Conservation (phyloP, 2,888 invertebrate genomes). For the Trissolcus brochymenae region DNA sequence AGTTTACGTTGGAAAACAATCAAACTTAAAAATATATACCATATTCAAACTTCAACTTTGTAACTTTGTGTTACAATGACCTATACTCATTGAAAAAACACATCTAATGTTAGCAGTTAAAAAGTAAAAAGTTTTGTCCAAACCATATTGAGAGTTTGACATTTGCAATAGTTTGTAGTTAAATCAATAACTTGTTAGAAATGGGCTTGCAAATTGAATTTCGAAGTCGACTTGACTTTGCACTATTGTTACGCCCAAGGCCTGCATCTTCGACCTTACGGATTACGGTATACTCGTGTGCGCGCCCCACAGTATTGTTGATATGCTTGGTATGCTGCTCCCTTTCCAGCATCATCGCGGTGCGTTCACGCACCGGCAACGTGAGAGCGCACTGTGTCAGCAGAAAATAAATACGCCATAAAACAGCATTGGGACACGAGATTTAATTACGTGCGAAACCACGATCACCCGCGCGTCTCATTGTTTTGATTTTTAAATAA, state of each 20-base stretch:
- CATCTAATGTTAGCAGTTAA: too few species aligned
- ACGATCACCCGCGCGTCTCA: constrained; percentile 1
- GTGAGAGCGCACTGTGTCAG: constrained; percentile 34
- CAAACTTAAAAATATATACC: too few species aligned
- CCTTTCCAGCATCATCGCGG: constrained; percentile 31
- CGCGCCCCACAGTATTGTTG: constrained; percentile 21
- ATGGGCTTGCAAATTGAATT: constrained; percentile 28
- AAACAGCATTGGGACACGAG: background rate
- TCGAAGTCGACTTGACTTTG: constrained; percentile 38
- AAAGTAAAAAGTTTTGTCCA: too few species aligned
- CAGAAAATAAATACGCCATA: constrained; percentile 8
- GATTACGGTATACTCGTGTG: constrained; percentile 35
- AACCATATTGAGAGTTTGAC: too few species aligned
- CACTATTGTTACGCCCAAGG: constrained; percentile 26
- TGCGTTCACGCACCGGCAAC: constrained; percentile 27
- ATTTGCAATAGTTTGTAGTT: too few species aligned
- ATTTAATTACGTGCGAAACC: constrained; percentile 35
- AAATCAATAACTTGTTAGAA: constrained; percentile 7
- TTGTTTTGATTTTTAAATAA: constrained; percentile 5
- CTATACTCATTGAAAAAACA: too few species aligned
- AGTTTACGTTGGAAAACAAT: too few species aligned
- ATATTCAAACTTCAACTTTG: too few species aligned
- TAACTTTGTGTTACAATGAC: too few species aligned
- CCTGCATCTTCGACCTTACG: constrained; percentile 47
- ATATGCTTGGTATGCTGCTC: constrained; percentile 33